Percentiles rank a stretch among this genome's conserved stretches.
Evolutionary conservation across 2,113 vertebrate genomes (phyloP).

Genomic region (Jacana jacana): DNA sequence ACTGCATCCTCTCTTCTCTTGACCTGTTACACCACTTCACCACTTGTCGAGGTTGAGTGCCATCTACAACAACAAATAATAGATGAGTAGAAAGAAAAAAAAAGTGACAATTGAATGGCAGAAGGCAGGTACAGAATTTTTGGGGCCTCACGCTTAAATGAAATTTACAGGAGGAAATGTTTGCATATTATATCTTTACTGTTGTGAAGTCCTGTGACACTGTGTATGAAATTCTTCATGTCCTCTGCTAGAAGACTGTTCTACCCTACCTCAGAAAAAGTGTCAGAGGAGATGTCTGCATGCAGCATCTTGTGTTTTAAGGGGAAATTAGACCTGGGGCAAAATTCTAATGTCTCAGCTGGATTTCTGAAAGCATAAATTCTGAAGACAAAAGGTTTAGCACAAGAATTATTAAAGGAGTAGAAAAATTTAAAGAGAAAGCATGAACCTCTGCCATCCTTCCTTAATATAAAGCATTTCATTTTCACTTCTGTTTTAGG

Average conservation of each 20-base stretch:
- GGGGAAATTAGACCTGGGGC: not conserved
- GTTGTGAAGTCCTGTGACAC: not conserved
- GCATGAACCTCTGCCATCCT: not conserved
- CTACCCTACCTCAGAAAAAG: not conserved
- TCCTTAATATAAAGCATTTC: not conserved
- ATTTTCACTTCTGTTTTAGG: not conserved
- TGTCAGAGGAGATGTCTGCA: not conserved
- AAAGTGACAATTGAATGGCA: not conserved
- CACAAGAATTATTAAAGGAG: conserved; percentile 12
- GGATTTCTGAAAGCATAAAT: conserved; percentile 44
- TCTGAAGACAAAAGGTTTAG: conserved; percentile 1
- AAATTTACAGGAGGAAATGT: not conserved
- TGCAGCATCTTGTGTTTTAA: not conserved
- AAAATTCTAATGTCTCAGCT: not conserved
- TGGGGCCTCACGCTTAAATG: not conserved
- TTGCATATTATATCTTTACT: not conserved
- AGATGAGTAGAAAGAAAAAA: not conserved
- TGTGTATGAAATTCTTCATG: not conserved
- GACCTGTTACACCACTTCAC: not conserved
- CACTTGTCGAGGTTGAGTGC: not conserved
- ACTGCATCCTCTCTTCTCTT: not conserved
- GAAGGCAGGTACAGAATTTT: not conserved
- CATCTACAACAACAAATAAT: not conserved
- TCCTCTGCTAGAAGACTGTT: not conserved
- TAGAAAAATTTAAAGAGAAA: not conserved